A percentile compares a stretch with the other conserved stretches of the same genome.
phyloP scores from a whole-genome alignment of 2,797 vertebrate genomes.

The Pipistrellus pygmaeus region DNA sequence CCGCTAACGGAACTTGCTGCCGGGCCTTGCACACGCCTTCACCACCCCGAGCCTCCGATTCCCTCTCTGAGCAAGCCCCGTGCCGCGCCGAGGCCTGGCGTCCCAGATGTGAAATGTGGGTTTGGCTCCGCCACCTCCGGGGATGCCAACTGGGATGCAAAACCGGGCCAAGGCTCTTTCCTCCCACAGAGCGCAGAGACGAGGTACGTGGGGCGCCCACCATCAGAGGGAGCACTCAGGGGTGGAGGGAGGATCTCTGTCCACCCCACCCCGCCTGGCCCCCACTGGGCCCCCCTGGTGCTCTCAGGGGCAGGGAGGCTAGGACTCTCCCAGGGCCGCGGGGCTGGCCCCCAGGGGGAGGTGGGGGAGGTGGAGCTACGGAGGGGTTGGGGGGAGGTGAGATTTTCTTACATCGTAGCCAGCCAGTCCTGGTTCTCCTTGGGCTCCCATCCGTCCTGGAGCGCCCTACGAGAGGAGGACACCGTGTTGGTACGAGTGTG shows the following conservation, averaged over 20 bases:
- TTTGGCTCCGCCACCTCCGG: not conserved
- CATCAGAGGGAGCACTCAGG: fast-evolving
- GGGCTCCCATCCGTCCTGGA: slow-evolving; percentile 96
- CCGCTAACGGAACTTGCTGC: not conserved
- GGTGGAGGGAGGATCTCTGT: fast-evolving
- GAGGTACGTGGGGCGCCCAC: fast-evolving
- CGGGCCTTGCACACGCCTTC: not conserved
- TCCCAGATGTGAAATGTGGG: not conserved
- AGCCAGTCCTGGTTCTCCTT: slow-evolving; percentile 94
- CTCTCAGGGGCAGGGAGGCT: not conserved
- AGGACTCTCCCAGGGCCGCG: not conserved
- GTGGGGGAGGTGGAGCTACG: not conserved
- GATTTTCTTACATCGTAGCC: slow-evolving; percentile 93
- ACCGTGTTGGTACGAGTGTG: not conserved
- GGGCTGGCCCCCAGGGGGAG: not conserved
- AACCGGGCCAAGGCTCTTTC: not conserved
- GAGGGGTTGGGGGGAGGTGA: not conserved
- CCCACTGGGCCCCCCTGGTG: not conserved
- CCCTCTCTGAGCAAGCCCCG: not conserved
- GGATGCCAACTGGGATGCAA: not conserved
- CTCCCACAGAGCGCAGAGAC: not conserved
- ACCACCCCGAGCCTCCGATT: not conserved
- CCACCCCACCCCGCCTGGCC: too few relatives aligned
- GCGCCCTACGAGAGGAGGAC: slow-evolving; percentile 90
- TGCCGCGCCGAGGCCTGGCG: not conserved